Evolutionary conservation across 2,113 vertebrate species (phyloP).

Genomic region (Microcebus griseorufus): DNA sequence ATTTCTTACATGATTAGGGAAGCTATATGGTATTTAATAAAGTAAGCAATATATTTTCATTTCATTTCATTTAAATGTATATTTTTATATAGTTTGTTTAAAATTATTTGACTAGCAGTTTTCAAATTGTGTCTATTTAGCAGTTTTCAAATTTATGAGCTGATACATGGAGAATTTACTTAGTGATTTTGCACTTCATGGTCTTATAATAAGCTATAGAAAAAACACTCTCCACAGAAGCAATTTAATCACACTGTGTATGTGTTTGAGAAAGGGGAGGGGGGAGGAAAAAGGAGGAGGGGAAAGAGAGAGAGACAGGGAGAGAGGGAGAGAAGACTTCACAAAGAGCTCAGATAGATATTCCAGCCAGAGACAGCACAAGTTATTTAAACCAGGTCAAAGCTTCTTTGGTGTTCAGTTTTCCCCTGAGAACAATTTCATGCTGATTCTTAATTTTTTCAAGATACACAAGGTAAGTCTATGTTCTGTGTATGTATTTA

Average conservation of each 20-base stretch:
- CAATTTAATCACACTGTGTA: conserved; percentile 74
- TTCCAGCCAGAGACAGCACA: conserved; percentile 59
- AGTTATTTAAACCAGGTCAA: conserved; percentile 74
- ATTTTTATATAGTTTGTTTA: conserved; percentile 13
- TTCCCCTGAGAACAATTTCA: conserved; percentile 56
- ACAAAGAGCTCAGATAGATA: conserved; percentile 51
- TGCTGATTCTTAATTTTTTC: conserved; percentile 71
- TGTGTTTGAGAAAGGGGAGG: background rate
- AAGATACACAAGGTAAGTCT: conserved; percentile 82
- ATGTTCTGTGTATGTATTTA: conserved; percentile 46
- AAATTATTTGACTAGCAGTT: background rate
- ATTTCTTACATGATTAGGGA: background rate
- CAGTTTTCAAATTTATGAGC: conserved; percentile 55
- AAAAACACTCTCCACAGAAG: conserved; percentile 76
- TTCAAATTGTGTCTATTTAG: conserved; percentile 7
- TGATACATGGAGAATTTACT: conserved; percentile 65
- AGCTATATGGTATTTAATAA: background rate
- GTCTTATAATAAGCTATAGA: conserved; percentile 75
- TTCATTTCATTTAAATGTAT: conserved; percentile 1
- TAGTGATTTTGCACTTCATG: conserved; percentile 62
- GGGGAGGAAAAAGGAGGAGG: background rate
- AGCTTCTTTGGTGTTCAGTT: conserved; percentile 22
- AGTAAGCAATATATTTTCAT: background rate
- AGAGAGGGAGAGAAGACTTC: background rate
- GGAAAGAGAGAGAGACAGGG: background rate